Evolutionary conservation across 1,140 invertebrate genomes (phyloP).

Genomic region (Drosophila mayri): DNA sequence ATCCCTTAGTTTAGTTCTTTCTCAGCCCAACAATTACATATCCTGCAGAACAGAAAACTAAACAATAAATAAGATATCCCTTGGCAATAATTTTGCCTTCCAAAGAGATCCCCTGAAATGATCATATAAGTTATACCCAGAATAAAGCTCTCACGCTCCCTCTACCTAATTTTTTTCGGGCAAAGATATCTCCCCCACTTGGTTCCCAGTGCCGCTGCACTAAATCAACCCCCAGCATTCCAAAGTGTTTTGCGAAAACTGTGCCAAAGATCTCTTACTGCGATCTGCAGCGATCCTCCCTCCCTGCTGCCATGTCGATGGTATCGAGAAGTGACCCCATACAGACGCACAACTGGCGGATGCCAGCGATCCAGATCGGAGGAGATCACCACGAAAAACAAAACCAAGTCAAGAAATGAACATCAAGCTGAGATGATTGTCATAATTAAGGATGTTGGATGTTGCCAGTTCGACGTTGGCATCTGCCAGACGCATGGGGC

Average conservation of each 20-base stretch:
- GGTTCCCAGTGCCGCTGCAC: slow-evolving; percentile 26
- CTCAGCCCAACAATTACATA: neutral
- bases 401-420: slow-evolving; percentile 58
- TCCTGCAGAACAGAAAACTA: neutral
- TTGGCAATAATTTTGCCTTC: slow-evolving; percentile 19
- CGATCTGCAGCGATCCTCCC: slow-evolving; percentile 24
- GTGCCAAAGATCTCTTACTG: slow-evolving; percentile 60
- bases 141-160: slow-evolving; percentile 43
- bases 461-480: slow-evolving; percentile 51
- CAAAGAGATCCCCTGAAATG: slow-evolving; percentile 10
- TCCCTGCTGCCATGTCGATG: slow-evolving; percentile 32
- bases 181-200: slow-evolving; percentile 28
- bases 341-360: slow-evolving; percentile 37
- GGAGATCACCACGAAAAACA: slow-evolving; percentile 39
- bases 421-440: slow-evolving; percentile 77
- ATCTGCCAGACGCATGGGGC: slow-evolving; percentile 61
- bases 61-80: slow-evolving; percentile 10
- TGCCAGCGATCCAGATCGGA: slow-evolving; percentile 71
- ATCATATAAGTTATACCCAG: neutral
- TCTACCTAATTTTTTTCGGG: slow-evolving; percentile 11
- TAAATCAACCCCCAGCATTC: slow-evolving; percentile 59
- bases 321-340: slow-evolving; percentile 53
- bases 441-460: slow-evolving; percentile 82
- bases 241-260: slow-evolving; percentile 63
- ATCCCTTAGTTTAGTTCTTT: neutral